phyloP scores from a whole-genome alignment of 2,113 vertebrate species.

The Ochotona curzoniae region DNA sequence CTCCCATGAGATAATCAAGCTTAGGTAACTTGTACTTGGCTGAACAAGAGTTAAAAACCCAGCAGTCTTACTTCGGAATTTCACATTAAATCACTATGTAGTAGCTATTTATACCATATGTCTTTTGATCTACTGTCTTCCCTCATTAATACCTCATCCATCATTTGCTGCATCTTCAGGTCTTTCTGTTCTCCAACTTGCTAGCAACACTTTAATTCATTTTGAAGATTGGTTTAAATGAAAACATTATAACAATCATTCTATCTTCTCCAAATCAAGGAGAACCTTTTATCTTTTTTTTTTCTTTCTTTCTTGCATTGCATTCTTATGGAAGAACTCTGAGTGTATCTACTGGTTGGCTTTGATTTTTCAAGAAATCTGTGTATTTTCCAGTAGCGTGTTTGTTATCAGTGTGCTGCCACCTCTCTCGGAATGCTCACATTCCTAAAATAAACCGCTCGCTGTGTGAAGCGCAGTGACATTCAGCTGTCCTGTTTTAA shows the following conservation, averaged over 20 bases:
- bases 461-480: background rate
- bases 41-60: background rate
- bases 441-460: conserved; percentile 6
- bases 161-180: background rate
- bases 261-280: background rate
- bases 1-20: background rate
- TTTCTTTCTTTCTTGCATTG: background rate
- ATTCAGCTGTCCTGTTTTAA: background rate
- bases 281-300: background rate
- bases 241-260: background rate
- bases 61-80: background rate
- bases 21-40: background rate
- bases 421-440: background rate
- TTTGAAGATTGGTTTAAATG: background rate
- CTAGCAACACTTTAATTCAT: background rate
- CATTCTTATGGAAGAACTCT: background rate
- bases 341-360: background rate
- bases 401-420: background rate
- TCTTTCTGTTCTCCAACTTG: background rate
- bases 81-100: background rate
- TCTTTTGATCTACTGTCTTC: background rate
- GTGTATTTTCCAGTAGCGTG: background rate
- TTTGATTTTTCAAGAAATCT: conserved; percentile 2
- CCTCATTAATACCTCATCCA: background rate
- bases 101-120: background rate